These are phyloP conservation scores for Cydia splendana DNA, from an alignment of 1,140 invertebrate species.

Conservation along the genomic window DNA sequence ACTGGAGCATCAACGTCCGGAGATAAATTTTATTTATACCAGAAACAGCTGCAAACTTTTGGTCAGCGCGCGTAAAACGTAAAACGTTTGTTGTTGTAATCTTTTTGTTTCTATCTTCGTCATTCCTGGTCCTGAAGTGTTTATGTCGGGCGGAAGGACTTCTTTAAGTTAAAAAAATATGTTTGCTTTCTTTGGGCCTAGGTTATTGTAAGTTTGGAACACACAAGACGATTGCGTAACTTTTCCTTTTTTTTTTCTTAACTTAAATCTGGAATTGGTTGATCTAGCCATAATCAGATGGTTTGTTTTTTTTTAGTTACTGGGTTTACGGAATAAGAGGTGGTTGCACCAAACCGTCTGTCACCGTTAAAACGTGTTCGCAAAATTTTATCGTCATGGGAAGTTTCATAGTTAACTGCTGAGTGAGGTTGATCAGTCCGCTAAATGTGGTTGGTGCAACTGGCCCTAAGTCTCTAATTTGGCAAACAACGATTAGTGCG, in stretches of 20 bases:
- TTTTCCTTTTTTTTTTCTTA: neutral
- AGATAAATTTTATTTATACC: slow-evolving; percentile 77
- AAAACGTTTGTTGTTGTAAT: slow-evolving; percentile 71
- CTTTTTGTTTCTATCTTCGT: slow-evolving; percentile 71
- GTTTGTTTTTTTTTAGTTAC: no score
- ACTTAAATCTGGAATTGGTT: no score
- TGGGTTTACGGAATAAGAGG: no score
- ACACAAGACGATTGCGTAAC: slow-evolving; percentile 40
- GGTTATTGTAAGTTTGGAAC: slow-evolving; percentile 36
- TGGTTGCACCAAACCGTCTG: no score
- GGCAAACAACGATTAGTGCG: no score
- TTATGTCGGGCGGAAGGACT: slow-evolving; percentile 48
- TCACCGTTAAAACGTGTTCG: no score
- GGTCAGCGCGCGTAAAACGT: slow-evolving; percentile 68
- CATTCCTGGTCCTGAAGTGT: slow-evolving; percentile 47
- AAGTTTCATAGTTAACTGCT: no score
- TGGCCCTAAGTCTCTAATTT: no score
- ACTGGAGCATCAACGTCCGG: slow-evolving; percentile 69
- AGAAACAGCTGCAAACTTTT: slow-evolving; percentile 77
- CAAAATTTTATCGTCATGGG: no score
- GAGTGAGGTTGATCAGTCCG: no score
- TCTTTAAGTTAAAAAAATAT: slow-evolving; percentile 50
- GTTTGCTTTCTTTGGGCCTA: slow-evolving; percentile 38
- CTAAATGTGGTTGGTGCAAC: no score
- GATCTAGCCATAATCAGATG: no score